A percentile compares a stretch with the other conserved stretches of the same genome.
These are phyloP conservation scores for Onthophagus sagittarius DNA, from an alignment of 2,888 invertebrate genomes.

Conservation along the genomic window DNA sequence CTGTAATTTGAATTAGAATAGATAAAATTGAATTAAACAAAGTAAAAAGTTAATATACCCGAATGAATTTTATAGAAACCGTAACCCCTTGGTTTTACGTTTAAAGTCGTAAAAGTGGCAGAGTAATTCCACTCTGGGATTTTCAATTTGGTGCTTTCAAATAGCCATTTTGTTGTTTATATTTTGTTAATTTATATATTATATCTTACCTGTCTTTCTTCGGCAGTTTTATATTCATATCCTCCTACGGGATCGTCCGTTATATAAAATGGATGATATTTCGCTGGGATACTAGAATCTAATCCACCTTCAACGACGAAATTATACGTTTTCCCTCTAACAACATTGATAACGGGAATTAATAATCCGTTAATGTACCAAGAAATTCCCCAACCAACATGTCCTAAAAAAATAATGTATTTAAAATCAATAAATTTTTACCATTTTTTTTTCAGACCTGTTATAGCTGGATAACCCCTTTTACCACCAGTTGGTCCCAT, in stretches of 20 bases:
- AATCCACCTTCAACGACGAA: slow-evolving; percentile 85
- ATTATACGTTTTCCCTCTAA: slow-evolving; percentile 81
- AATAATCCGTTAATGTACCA: slow-evolving; percentile 94
- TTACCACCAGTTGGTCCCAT: slow-evolving; percentile 91
- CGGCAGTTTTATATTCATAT: slow-evolving; percentile 75
- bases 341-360: slow-evolving; percentile 86
- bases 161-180: background rate
- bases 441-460: slow-evolving; percentile 54
- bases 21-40: too few relatives aligned
- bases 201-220: slow-evolving; percentile 67
- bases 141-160: too few relatives aligned
- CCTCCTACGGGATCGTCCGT: slow-evolving; percentile 91
- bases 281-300: slow-evolving; percentile 72
- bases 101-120: too few relatives aligned
- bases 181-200: background rate
- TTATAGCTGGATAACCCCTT: slow-evolving; percentile 84
- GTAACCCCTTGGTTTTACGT: too few relatives aligned
- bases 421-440: background rate
- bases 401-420: slow-evolving; percentile 56
- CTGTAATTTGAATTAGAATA: too few relatives aligned
- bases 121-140: too few relatives aligned
- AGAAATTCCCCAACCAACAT: slow-evolving; percentile 90
- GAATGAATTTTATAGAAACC: too few relatives aligned
- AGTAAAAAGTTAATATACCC: too few relatives aligned
- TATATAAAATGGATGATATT: slow-evolving; percentile 91